Conservation (phyloP, 1,140 invertebrate genomes). For the Sitobion miscanthi region DNA sequence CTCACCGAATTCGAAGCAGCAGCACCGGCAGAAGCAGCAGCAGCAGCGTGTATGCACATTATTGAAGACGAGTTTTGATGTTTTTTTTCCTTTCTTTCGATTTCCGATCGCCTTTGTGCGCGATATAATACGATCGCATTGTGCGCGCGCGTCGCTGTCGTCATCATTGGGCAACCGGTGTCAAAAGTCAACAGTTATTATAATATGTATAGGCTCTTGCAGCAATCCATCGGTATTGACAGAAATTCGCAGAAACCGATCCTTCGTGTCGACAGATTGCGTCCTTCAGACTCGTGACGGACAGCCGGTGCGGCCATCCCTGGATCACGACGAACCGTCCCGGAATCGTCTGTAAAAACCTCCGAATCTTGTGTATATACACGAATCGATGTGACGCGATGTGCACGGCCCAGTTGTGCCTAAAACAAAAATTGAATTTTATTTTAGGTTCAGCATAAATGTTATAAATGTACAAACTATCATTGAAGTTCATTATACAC, state of each 20-base stretch:
- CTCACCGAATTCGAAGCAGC: neutral
- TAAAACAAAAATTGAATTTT: too few relatives aligned
- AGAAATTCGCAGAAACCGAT: slow-evolving; percentile 20
- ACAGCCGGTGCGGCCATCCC: neutral
- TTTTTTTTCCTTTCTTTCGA: slow-evolving; percentile 39
- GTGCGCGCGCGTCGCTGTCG: neutral
- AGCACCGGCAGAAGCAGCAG: neutral
- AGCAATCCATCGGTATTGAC: neutral
- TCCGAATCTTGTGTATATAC: neutral
- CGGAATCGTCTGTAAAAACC: neutral
- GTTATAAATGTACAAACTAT: too few relatives aligned
- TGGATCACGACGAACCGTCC: neutral
- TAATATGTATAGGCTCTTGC: neutral
- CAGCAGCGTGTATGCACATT: neutral
- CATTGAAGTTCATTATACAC: too few relatives aligned
- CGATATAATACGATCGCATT: neutral
- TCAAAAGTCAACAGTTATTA: slow-evolving; percentile 16
- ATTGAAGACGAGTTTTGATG: neutral
- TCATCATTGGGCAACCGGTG: slow-evolving; percentile 38
- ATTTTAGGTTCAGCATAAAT: too few relatives aligned
- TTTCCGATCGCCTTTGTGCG: slow-evolving; percentile 25
- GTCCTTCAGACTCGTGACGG: neutral
- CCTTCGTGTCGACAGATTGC: neutral
- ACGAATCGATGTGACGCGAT: neutral
- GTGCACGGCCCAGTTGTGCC: neutral